phyloP scores from a whole-genome alignment of 2,888 invertebrate genomes.

The Sipha maydis region DNA sequence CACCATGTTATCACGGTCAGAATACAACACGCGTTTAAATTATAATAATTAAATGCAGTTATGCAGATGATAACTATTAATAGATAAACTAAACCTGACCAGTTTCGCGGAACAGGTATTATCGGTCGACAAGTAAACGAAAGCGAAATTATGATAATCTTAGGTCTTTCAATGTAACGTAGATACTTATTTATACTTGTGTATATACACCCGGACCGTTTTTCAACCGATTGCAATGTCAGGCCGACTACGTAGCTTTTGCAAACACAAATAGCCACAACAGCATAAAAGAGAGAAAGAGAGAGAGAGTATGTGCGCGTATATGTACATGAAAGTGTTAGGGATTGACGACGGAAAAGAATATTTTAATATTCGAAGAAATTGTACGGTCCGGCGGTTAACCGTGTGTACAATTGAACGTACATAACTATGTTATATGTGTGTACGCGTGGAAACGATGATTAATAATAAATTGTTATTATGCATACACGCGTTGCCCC shows the following conservation, averaged over 20 bases:
- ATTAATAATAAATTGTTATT: slow-evolving; percentile 30
- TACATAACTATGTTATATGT: not conserved
- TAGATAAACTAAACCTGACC: not conserved
- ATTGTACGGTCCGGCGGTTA: not conserved
- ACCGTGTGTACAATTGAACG: not conserved
- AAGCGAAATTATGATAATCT: not conserved
- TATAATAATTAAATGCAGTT: not conserved
- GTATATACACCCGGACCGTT: not conserved
- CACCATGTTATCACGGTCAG: not conserved
- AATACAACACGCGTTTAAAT: not conserved
- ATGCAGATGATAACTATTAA: not conserved
- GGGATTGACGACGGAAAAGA: too few species aligned
- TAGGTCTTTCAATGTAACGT: not conserved
- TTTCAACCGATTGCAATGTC: not conserved
- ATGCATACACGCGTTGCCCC: not conserved
- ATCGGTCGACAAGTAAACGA: not conserved
- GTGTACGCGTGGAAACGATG: not conserved
- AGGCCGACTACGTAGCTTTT: too few species aligned
- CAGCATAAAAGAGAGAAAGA: too few species aligned
- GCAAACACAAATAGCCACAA: too few species aligned
- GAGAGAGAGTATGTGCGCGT: too few species aligned
- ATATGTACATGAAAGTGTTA: too few species aligned
- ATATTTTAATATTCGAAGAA: not conserved
- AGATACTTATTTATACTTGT: too few species aligned
- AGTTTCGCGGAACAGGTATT: not conserved